Evolutionary conservation across 2,113 vertebrate genomes (phyloP).

Genomic region (Amphiprion percula): DNA sequence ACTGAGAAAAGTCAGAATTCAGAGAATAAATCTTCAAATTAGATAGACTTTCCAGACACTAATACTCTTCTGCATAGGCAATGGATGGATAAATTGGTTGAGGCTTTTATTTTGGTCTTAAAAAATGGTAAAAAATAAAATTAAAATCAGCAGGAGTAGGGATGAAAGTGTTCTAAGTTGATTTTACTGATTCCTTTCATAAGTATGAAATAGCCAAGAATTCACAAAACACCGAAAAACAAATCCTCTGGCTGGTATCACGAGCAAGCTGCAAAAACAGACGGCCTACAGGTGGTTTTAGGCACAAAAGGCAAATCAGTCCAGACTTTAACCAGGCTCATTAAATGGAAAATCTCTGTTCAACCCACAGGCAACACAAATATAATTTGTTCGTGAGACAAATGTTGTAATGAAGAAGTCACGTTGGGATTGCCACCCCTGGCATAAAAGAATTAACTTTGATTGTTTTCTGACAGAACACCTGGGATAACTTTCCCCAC

Average conservation of each 20-base stretch:
- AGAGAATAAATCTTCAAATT: conserved; percentile 5
- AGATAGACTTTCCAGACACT: background rate
- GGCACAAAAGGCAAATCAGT: conserved; percentile 41
- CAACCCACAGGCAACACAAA: conserved; percentile 32
- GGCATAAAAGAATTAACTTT: conserved; percentile 13
- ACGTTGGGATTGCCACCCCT: background rate
- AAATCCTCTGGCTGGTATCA: conserved; percentile 11
- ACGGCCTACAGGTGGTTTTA: conserved; percentile 18
- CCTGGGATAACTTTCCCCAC: background rate
- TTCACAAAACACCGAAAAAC: background rate
- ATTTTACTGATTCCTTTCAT: background rate
- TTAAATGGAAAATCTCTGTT: conserved; percentile 41
- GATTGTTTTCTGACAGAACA: conserved; percentile 25
- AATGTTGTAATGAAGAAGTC: conserved; percentile 14
- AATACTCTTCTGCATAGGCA: background rate
- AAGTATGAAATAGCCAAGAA: background rate
- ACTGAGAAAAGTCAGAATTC: conserved; percentile 11
- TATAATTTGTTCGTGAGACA: conserved; percentile 37
- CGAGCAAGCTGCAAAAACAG: conserved; percentile 26
- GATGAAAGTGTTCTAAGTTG: background rate
- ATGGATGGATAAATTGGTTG: background rate
- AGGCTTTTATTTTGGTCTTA: background rate
- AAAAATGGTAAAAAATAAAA: background rate
- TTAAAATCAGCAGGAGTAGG: background rate
- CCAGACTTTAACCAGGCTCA: conserved; percentile 29